Base-by-base conservation (phyloP, 2,797 vertebrate genomes). In the Amniataba percoides region DNA sequence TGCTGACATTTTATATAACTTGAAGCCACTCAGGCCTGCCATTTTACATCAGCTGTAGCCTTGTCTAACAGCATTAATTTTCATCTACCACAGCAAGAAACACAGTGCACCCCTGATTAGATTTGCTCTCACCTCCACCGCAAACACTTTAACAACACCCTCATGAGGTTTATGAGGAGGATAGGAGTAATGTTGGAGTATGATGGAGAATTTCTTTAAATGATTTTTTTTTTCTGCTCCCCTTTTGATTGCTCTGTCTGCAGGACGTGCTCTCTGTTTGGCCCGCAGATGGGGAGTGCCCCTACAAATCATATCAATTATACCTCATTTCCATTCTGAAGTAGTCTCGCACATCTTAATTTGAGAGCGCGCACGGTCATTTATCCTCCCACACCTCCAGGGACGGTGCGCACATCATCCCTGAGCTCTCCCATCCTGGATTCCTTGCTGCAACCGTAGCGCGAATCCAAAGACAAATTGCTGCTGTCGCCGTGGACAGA, bases 241-340 rank as follows among this genome's bases (percentile, higher is more conserved):
- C 76, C 80, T 74, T 74, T 69, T 88, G 82, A 88, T 87, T 84
- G 77, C 71, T 63, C 62, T 68, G 71, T 78, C 63, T 57, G 57
- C 74, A 34, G 39, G 80, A 74, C 84, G 84, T 84, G 81, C 77
- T 80, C 80, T 76, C 57, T 23, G 69, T 53, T 61, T 64, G 70
- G 65, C 68, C 61, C 34, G 82, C 73, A 73, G 74, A 77, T 40
- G 57, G 77, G 81, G 82, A 91, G 84, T 59, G 80, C 80, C 79
- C 65, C 81, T 71, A 74, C 88, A 90, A 93, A 93, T 93, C 89
- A 81, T 83, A 93, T 93, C 87, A 90, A 89, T 94, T 90, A 92
- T 61, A 73, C 81, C 88, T 93, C 84, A 90, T 94, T 93, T 92
- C 84, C 88, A 86, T 86, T 74, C 76, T 40, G 64, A 85, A 91